Evolutionary conservation across 2,113 vertebrate species (phyloP), one percentile per base, ranked within the genome.

Genomic region (Scomber scombrus): DNA sequence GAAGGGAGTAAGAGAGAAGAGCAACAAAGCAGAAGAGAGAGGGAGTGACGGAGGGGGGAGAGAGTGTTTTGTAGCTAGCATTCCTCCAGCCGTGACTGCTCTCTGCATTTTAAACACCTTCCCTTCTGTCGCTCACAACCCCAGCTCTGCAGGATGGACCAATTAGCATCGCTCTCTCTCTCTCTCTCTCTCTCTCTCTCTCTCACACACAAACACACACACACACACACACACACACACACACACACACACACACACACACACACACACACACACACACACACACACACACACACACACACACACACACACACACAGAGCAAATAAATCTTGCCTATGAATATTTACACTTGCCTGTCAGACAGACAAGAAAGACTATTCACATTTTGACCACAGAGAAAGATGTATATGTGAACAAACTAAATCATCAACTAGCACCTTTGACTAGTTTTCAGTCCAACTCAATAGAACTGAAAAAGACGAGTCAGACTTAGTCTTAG

Each of bases 81-180:
- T 88, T 92, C 91, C 86, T 92, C 72, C 85, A 92, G 88, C 91
- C 85, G 5, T 89, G 88, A 91, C 81, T 77, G 88, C 86, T 90
- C 81, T 88, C 85, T 94, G 94, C 89, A 93, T 94, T 89, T 93
- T 91, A 93, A 93, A 93, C 91, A 93, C 92, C 84, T 87, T 88
- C 75, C 81, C 88, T 81, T 87, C 88, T 92, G 89, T 88, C 47
- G 58, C 85, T 85, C 83, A 74, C 73, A 73, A 57, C 58, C 21
- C 61, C 21, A 26, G 45, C 83, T 86, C 86, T 86, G 81, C 85
- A 86, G 81, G 88, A 86, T 56, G 0, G 19, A 10, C 82, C 87
- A 88, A 88, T 89, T 84, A 89, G 89, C 80, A 82, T 71, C 68
- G 2, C 74, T 0, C 74, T 61, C 15, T 31, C 29, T 61, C 29